Conservation (phyloP, 2,113 vertebrate species). For the Phaetusa simplex region DNA sequence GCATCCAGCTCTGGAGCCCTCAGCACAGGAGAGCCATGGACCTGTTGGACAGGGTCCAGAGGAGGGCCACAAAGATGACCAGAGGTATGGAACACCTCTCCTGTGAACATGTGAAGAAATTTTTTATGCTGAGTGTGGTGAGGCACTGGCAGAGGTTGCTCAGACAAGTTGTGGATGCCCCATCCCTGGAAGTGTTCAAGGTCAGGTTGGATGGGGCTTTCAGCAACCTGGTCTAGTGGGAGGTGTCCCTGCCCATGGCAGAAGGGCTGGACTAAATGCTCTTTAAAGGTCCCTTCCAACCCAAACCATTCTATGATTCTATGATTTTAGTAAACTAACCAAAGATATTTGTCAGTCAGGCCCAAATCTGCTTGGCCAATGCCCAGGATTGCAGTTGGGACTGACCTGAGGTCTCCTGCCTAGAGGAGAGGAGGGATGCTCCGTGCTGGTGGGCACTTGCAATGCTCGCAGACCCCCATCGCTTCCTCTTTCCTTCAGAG, state of each 20-base stretch:
- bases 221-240: not conserved
- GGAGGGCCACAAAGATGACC: not conserved
- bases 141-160: fast-evolving
- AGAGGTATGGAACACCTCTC: not conserved
- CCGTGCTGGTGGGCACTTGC: not conserved
- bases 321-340: not conserved
- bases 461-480: not conserved
- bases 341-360: not conserved
- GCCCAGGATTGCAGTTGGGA: not conserved
- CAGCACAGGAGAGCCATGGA: not conserved
- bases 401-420: not conserved
- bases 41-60: not conserved
- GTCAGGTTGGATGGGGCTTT: fast-evolving
- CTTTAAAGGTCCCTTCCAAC: not conserved
- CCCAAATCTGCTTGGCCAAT: not conserved
- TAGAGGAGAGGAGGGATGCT: not conserved
- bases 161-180: fast-evolving
- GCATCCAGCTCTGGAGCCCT: fast-evolving
- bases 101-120: not conserved
- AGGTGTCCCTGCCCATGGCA: not conserved
- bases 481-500: not conserved
- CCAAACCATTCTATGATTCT: not conserved
- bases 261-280: not conserved
- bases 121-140: not conserved
- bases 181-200: not conserved